These are phyloP conservation scores for Homalodisca vitripennis DNA, from an alignment of 1,140 invertebrate genomes.

Conservation along the genomic window DNA sequence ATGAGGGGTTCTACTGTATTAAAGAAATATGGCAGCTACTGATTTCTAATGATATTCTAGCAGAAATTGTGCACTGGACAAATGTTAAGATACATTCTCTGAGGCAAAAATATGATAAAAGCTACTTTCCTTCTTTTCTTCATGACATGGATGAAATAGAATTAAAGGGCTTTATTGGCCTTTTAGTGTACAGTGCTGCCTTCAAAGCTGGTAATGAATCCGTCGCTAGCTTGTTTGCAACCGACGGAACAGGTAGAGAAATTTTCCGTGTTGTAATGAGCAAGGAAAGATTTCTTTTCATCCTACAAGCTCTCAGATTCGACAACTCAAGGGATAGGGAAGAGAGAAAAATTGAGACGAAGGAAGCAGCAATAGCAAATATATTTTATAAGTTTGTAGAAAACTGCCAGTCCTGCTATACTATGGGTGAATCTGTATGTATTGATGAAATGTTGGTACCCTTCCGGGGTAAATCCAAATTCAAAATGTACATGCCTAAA, in stretches of 20 bases:
- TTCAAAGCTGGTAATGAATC: slow-evolving; percentile 26
- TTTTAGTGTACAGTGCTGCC: slow-evolving; percentile 3
- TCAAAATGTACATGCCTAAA: slow-evolving; percentile 49
- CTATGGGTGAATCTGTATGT: slow-evolving; percentile 28
- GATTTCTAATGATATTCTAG: slow-evolving; percentile 1
- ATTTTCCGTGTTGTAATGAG: slow-evolving; percentile 37
- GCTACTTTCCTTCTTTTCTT: not conserved
- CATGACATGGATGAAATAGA: slow-evolving; percentile 14
- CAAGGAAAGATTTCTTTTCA: slow-evolving; percentile 34
- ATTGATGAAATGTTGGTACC: slow-evolving; percentile 49
- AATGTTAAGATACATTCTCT: not conserved
- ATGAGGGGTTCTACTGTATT: too few relatives aligned
- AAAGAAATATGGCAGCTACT: slow-evolving; percentile 21
- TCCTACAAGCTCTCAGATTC: slow-evolving; percentile 36
- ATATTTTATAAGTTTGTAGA: slow-evolving; percentile 37
- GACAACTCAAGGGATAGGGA: slow-evolving; percentile 36
- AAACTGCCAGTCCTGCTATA: slow-evolving; percentile 41
- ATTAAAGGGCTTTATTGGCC: slow-evolving; percentile 26
- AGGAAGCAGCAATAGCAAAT: slow-evolving; percentile 7
- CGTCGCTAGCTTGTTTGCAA: slow-evolving; percentile 25
- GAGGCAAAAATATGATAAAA: slow-evolving; percentile 7
- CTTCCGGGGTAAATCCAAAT: slow-evolving; percentile 47
- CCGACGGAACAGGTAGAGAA: slow-evolving; percentile 38
- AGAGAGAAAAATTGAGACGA: slow-evolving; percentile 36
- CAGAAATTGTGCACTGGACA: slow-evolving; percentile 27